Conservation (phyloP, 2,797 vertebrate genomes). For the Acipenser oxyrinchus region DNA sequence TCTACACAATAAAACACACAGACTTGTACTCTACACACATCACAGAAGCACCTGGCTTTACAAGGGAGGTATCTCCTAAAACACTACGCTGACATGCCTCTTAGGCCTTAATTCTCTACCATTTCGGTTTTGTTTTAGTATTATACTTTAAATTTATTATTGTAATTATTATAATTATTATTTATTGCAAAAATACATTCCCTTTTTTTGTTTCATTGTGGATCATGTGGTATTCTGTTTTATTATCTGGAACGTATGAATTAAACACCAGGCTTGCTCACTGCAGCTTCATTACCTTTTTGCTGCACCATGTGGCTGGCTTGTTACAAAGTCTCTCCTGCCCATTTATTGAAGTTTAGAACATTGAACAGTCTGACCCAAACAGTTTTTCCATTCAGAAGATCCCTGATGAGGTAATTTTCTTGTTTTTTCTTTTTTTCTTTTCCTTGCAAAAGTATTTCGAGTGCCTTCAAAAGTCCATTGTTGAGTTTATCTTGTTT, state of each 20-base stretch:
- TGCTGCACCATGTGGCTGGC: constrained; percentile 31
- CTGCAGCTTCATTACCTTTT: constrained; percentile 23
- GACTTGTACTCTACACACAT: constrained; percentile 26
- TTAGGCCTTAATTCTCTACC: constrained; percentile 34
- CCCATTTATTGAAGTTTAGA: neutral
- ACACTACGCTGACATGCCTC: constrained; percentile 25
- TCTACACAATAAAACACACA: constrained; percentile 33
- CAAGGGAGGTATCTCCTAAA: constrained; percentile 12
- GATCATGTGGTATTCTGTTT: constrained; percentile 24
- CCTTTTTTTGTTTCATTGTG: constrained; percentile 26
- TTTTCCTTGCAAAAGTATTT: neutral
- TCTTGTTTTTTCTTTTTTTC: neutral
- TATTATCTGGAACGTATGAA: constrained; percentile 61
- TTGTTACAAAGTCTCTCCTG: neutral
- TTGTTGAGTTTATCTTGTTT: neutral
- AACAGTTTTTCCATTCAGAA: neutral
- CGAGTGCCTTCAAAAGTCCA: neutral
- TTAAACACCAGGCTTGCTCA: constrained; percentile 37
- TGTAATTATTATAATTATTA: neutral
- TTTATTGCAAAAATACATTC: constrained; percentile 16
- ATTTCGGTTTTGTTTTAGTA: neutral
- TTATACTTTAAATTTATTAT: constrained; percentile 17
- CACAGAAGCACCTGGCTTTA: constrained; percentile 29
- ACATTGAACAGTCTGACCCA: neutral
- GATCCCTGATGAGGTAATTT: neutral